phyloP scores from a whole-genome alignment of 2,797 vertebrate species.

The Lagocephalus sceleratus region DNA sequence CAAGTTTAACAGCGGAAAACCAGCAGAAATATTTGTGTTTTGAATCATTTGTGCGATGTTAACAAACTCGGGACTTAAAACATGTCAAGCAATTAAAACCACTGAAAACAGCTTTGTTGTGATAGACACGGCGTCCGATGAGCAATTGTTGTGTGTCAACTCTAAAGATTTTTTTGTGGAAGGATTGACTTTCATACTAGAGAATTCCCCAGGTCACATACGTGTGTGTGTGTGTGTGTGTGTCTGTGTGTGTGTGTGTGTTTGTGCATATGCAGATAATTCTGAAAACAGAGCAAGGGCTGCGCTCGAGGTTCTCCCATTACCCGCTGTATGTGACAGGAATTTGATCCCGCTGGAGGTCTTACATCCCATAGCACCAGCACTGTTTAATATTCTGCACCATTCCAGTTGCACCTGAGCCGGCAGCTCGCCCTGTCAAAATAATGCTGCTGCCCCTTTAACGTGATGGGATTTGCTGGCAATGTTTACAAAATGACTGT shows the following conservation, averaged over 20 bases:
- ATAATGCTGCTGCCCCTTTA: constrained; percentile 12
- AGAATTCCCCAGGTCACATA: neutral
- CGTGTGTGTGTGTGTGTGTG: no score
- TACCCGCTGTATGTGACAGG: constrained; percentile 17
- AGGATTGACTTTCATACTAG: no score
- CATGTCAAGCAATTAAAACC: neutral
- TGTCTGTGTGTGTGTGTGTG: no score
- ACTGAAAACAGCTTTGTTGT: constrained; percentile 10
- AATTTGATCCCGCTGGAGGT: constrained; percentile 23
- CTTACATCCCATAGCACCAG: constrained; percentile 11
- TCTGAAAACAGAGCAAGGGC: no score
- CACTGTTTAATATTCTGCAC: constrained; percentile 41
- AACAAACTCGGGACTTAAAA: neutral
- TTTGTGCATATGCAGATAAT: no score
- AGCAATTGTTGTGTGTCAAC: neutral
- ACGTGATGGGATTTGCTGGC: constrained; percentile 30
- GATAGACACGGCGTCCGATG: neutral
- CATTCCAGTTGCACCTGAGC: constrained; percentile 27
- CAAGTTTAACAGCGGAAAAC: neutral
- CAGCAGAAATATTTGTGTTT: neutral
- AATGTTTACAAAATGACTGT: constrained; percentile 25
- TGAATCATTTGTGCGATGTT: no score
- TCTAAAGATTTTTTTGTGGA: no score
- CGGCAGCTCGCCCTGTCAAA: constrained; percentile 30
- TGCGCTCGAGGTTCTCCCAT: neutral